phyloP scores from a whole-genome alignment of 2,797 vertebrate species.

The Octomys mimax region DNA sequence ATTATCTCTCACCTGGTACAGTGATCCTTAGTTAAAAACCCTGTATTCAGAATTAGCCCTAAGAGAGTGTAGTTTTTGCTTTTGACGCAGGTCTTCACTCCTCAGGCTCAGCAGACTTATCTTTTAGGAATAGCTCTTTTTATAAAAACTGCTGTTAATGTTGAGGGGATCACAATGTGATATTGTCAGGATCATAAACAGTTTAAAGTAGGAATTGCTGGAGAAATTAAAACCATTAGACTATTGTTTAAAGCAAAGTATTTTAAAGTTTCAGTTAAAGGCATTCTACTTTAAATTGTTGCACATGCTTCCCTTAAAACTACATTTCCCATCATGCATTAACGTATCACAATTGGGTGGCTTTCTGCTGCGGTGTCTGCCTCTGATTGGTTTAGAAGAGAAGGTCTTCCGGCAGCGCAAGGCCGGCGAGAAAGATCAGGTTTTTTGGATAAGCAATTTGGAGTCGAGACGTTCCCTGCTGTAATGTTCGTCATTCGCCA shows the following conservation, averaged over 20 bases:
- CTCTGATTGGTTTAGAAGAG: constrained; percentile 76
- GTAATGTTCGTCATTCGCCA: constrained; percentile 34
- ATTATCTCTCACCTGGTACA: background rate
- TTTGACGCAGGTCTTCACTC: background rate
- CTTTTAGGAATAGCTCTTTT: constrained; percentile 4
- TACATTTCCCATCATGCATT: constrained; percentile 71
- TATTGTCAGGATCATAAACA: background rate
- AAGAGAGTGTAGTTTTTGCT: constrained; percentile 50
- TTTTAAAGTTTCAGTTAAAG: background rate
- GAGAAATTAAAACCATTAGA: background rate
- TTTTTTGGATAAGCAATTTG: constrained; percentile 48
- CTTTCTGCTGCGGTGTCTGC: constrained; percentile 23
- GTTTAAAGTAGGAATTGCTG: constrained; percentile 43
- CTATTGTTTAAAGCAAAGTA: constrained; percentile 37
- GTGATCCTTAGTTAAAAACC: constrained; percentile 42
- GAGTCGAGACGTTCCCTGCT: constrained; percentile 43
- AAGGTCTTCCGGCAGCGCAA: constrained; percentile 40
- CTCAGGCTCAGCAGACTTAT: background rate
- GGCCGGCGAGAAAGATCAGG: background rate
- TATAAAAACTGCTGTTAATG: constrained; percentile 2
- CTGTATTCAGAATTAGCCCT: constrained; percentile 30
- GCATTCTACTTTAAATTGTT: constrained; percentile 1
- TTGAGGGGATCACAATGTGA: background rate
- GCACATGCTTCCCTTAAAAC: constrained; percentile 27
- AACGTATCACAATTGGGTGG: constrained; percentile 29